phyloP scores from a whole-genome alignment of 2,888 invertebrate genomes.

The Oligia strigilis region DNA sequence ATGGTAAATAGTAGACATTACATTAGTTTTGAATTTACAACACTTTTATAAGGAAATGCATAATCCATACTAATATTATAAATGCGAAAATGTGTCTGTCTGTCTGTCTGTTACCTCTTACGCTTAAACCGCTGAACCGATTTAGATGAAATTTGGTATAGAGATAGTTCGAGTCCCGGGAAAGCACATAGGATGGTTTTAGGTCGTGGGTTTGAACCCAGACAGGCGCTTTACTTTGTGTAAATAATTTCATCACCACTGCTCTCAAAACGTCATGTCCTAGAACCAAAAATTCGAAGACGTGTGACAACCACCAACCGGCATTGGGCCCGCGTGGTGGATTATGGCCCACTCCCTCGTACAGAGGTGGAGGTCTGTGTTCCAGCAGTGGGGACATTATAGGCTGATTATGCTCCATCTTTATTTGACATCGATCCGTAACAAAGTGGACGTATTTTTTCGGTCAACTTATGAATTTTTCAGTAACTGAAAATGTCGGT shows the following conservation, averaged over 20 bases:
- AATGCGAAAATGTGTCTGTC: no score
- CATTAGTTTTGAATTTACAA: constrained; percentile 4
- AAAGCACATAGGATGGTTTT: no score
- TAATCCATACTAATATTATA: no score
- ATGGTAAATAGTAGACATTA: constrained; percentile 3
- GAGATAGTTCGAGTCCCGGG: no score
- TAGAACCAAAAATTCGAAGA: background rate
- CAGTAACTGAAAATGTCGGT: constrained; percentile 21
- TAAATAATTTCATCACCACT: background rate
- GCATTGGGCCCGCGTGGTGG: background rate
- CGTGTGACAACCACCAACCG: background rate
- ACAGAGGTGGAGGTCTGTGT: background rate
- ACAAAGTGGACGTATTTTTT: constrained; percentile 17
- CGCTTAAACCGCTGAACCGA: no score
- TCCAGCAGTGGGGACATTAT: background rate
- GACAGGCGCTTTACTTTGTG: background rate
- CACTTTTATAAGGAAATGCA: background rate
- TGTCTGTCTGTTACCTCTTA: no score
- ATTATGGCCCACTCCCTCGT: background rate
- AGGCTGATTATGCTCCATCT: background rate
- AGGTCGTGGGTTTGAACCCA: background rate
- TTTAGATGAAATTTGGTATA: no score
- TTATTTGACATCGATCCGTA: background rate
- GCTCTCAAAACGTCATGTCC: background rate
- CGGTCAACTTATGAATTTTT: constrained; percentile 39